Base-by-base conservation (phyloP, 2,113 vertebrate species). In the Forbesichthys papilliferus region DNA sequence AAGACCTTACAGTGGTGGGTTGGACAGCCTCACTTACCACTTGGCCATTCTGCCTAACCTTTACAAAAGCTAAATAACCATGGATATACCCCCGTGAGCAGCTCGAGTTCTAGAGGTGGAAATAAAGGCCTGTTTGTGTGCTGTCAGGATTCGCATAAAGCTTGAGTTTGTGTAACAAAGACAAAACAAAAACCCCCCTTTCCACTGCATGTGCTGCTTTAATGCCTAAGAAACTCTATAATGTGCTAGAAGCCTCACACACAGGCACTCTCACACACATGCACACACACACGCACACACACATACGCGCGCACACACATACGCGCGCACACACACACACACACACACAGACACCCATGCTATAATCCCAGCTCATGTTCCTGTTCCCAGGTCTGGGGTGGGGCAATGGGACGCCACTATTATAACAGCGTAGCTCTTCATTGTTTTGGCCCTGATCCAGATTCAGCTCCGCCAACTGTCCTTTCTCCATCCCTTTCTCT, bases 141-240 rank as follows among this genome's bases (percentile, higher is more conserved):
- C 48, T 27, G n/a, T 60, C 59, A 64, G 18, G 9, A 8, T 61
- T 57, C 66, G 66, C 51, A 66, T 5, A 42, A 5, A 5, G 36
- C 36, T 42, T 42, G 36, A 42, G 36, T 42, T 42, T 42, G 36
- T 42, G 36, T 5, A 42, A 42, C 36, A 42, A 42, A 42, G 36
- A 42, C 36, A 42, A 42, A 42, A 42, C 36, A 42, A 56, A 53
- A 66, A 14, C 14, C 59, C 34, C 49, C 48, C 13, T 72, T 72
- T 64, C 51, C 47, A 36, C 61, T 68, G 61, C 46, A 58, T 54
- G 71, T 66, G 16, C 57, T 64, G 71, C 69, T 20, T 48, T 49
- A 27, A 71, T 59, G 80, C 71, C 65, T 69, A 34, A 67, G 52
- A 73, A 77, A 78, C 63, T 75, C 67, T 80, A 48, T 71, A 68